These are phyloP conservation scores for Austrofundulus limnaeus DNA, from an alignment of 2,113 vertebrate genomes.

Conservation along the genomic window DNA sequence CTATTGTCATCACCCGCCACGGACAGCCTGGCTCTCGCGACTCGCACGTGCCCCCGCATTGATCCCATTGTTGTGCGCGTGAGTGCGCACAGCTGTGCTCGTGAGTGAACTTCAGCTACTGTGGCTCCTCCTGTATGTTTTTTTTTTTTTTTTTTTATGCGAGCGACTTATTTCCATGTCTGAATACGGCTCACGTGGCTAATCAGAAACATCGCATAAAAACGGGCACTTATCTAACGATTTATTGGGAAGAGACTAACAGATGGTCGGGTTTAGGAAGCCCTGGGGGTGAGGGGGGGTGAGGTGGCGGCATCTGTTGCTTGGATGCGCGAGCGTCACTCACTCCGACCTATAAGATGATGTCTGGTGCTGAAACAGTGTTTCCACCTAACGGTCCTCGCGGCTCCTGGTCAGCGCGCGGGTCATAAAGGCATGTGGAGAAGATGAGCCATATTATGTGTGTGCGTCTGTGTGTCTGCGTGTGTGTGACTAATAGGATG, in stretches of 20 bases:
- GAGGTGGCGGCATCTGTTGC: slow-evolving; percentile 71
- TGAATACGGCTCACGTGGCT: slow-evolving; percentile 42
- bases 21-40: slow-evolving; percentile 73
- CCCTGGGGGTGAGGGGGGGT: slow-evolving; percentile 22
- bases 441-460: slow-evolving; percentile 38
- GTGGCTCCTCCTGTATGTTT: neutral
- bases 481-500: slow-evolving; percentile 43
- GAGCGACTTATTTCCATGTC: slow-evolving; percentile 14
- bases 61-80: slow-evolving; percentile 79
- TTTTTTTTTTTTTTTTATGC: slow-evolving; percentile 3
- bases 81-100: slow-evolving; percentile 66
- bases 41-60: slow-evolving; percentile 80
- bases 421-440: slow-evolving; percentile 38
- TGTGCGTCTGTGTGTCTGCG: slow-evolving; percentile 19
- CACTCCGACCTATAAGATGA: slow-evolving; percentile 47
- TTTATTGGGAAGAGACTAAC: slow-evolving; percentile 64
- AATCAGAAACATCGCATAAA: slow-evolving; percentile 44
- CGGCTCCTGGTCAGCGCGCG: slow-evolving; percentile 47
- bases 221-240: slow-evolving; percentile 66
- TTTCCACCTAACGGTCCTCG: slow-evolving; percentile 61
- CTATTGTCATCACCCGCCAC: slow-evolving; percentile 67
- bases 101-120: slow-evolving; percentile 45
- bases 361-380: slow-evolving; percentile 74
- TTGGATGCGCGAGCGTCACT: slow-evolving; percentile 72
- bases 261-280: slow-evolving; percentile 74